Conservation (phyloP, 2,797 vertebrate genomes). For the Esox lucius region DNA sequence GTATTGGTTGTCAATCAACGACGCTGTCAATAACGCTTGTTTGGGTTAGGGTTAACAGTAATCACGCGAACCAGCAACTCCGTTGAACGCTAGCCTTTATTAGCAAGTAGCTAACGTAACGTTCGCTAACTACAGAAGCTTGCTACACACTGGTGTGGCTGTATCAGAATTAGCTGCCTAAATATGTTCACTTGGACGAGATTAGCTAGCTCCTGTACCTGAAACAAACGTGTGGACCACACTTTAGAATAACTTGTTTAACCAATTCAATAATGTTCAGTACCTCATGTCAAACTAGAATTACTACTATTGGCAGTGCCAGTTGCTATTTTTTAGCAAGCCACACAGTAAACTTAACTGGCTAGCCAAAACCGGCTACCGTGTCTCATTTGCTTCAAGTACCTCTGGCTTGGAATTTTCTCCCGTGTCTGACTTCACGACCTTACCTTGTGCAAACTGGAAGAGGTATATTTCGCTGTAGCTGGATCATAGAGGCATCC, state of each 20-base stretch:
- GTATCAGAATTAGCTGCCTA: neutral
- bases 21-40: neutral
- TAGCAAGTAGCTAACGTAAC: neutral
- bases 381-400: neutral
- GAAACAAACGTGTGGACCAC: neutral
- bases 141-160: neutral
- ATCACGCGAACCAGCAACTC: too few species aligned
- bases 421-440: neutral
- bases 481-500: conserved; percentile 73
- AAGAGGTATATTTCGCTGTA: conserved; percentile 50
- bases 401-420: neutral
- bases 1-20: neutral
- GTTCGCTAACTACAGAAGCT: neutral
- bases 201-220: neutral
- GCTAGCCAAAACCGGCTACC: neutral
- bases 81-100: too few species aligned
- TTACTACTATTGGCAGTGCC: too few species aligned
- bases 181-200: neutral
- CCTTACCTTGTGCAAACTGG: conserved; percentile 68
- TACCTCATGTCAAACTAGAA: too few species aligned
- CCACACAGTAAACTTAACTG: too few species aligned
- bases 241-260: neutral
- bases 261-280: neutral
- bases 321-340: too few species aligned
- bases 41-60: too few species aligned